Percentiles rank a stretch among this genome's conserved stretches.
Evolutionary conservation across 2,797 vertebrate genomes (phyloP).

Genomic region (Enteromius afrohamiltoni): DNA sequence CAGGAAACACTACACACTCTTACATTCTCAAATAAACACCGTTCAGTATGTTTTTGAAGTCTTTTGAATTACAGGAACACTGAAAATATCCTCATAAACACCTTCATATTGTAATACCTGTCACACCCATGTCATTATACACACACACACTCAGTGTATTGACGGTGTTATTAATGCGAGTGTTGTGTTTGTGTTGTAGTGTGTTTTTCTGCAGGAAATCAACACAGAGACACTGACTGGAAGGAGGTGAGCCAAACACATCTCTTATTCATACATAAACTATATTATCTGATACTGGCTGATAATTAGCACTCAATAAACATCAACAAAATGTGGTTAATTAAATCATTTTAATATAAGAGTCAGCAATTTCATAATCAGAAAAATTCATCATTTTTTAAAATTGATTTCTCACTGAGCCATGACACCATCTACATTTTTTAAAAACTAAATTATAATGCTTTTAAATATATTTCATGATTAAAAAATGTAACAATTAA

Average conservation of each 20-base stretch:
- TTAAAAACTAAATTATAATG: background rate
- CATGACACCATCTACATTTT: background rate
- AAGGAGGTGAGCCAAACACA: slow-evolving; percentile 68
- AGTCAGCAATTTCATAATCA: background rate
- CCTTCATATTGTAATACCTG: too few species aligned
- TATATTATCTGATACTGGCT: too few species aligned
- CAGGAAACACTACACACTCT: too few species aligned
- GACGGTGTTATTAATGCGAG: background rate
- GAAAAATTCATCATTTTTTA: background rate
- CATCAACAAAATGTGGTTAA: too few species aligned
- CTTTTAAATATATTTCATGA: background rate
- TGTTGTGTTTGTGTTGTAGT: slow-evolving; percentile 52
- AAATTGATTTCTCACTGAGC: background rate
- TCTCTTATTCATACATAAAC: background rate
- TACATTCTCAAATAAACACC: too few species aligned
- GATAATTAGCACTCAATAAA: too few species aligned
- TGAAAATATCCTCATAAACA: too few species aligned
- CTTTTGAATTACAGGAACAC: too few species aligned
- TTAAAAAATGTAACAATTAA: background rate
- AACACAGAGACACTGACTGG: slow-evolving; percentile 73
- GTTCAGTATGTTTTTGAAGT: too few species aligned
- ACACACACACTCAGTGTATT: background rate
- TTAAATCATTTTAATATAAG: background rate
- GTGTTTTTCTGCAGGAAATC: slow-evolving; percentile 38
- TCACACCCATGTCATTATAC: too few species aligned